Percentiles rank a stretch among this genome's conserved stretches.
Conservation (phyloP, 2,113 vertebrate genomes). For the Lutjanus erythropterus region DNA sequence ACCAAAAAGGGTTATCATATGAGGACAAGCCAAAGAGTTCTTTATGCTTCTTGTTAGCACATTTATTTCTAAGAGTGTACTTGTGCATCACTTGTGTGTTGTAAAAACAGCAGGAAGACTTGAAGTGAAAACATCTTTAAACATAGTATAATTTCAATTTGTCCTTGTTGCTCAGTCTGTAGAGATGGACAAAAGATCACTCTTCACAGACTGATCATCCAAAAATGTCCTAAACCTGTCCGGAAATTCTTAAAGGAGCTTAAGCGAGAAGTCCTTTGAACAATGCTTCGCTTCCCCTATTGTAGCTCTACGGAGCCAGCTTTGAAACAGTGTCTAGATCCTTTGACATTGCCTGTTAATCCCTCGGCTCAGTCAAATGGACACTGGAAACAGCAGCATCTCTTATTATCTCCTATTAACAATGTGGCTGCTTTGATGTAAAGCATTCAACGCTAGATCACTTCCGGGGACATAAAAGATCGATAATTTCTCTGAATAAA, state of each 20-base stretch:
- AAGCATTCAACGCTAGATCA: not conserved
- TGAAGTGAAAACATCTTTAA: not conserved
- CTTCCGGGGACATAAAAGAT: conserved; percentile 26
- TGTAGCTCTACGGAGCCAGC: conserved; percentile 61
- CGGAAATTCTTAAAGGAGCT: conserved; percentile 75
- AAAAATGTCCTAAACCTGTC: conserved; percentile 67
- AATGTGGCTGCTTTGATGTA: conserved; percentile 41
- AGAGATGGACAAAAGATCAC: conserved; percentile 54
- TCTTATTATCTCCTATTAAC: conserved; percentile 50
- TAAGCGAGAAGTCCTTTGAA: conserved; percentile 74
- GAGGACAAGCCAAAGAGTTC: no score
- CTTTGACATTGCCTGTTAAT: conserved; percentile 72
- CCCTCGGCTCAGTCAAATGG: conserved; percentile 61
- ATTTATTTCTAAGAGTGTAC: no score
- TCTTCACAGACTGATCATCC: conserved; percentile 47
- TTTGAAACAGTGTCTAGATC: conserved; percentile 63
- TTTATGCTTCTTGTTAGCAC: no score
- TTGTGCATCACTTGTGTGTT: conserved; percentile 1
- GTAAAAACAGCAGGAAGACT: not conserved
- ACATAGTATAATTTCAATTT: not conserved
- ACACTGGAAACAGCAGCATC: conserved; percentile 57
- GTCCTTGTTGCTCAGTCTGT: conserved; percentile 48
- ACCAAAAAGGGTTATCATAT: no score
- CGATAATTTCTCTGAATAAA: not conserved
- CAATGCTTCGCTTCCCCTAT: conserved; percentile 69